A percentile compares a stretch with the other conserved stretches of the same genome.
Conservation (phyloP, 2,113 vertebrate species). For the Proterorhinus semilunaris region DNA sequence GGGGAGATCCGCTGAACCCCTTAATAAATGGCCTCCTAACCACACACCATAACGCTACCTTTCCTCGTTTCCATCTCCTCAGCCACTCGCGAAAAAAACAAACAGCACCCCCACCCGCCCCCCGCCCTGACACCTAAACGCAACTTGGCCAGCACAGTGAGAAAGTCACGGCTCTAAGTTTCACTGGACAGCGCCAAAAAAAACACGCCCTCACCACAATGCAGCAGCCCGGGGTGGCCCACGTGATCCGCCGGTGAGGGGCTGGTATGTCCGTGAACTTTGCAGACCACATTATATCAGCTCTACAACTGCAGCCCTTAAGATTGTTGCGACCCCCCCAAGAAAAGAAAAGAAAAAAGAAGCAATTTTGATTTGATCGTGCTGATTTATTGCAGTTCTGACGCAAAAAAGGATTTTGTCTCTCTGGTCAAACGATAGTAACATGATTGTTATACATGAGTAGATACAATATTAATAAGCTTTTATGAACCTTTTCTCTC, state of each 20-base stretch:
- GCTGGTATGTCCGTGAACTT: not conserved
- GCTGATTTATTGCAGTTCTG: no score
- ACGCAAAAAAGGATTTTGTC: no score
- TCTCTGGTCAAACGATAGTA: no score
- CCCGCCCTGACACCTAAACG: constrained; percentile 30
- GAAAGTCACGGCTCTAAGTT: constrained; percentile 26
- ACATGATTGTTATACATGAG: no score
- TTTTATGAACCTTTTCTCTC: no score
- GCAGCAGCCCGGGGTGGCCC: constrained; percentile 41
- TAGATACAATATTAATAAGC: no score
- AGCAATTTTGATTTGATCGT: no score
- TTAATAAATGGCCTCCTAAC: constrained; percentile 36
- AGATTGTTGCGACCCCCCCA: no score
- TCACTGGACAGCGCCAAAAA: constrained; percentile 16
- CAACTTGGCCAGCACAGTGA: constrained; percentile 43
- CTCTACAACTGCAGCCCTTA: no score
- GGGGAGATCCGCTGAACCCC: constrained; percentile 46
- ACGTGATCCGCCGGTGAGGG: constrained; percentile 35
- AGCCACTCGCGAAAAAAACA: constrained; percentile 29
- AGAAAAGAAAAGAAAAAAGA: no score
- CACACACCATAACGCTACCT: constrained; percentile 17
- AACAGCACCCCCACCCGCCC: constrained; percentile 14
- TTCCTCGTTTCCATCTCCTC: constrained; percentile 26
- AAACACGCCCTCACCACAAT: constrained; percentile 50
- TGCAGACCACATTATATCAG: no score